phyloP scores from a whole-genome alignment of 2,888 invertebrate species.

The Drosophila greeni region DNA sequence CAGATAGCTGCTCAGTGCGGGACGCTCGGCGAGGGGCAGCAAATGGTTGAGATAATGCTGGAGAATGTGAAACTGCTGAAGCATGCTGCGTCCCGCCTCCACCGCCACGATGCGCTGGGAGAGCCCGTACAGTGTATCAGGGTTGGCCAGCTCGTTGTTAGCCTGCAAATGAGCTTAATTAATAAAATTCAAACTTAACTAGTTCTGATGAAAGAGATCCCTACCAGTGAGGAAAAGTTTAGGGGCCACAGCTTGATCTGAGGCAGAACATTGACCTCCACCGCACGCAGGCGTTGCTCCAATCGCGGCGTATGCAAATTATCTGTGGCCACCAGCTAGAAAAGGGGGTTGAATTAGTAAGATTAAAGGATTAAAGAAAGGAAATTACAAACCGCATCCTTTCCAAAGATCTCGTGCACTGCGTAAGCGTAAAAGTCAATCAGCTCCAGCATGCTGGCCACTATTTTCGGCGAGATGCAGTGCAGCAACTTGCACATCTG shows the following conservation, averaged over 20 bases:
- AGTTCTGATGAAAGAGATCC: fast-evolving
- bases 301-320: constrained; percentile 82
- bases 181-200: no score
- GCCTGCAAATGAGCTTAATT: constrained; percentile 67
- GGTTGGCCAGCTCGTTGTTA: constrained; percentile 83
- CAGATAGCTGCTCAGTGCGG: constrained; percentile 85
- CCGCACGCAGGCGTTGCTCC: constrained; percentile 86
- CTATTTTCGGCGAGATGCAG: constrained; percentile 93
- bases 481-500: constrained; percentile 94
- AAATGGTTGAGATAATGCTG: constrained; percentile 91
- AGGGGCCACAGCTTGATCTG: constrained; percentile 78
- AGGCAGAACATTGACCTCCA: constrained; percentile 84
- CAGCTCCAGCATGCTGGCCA: constrained; percentile 93
- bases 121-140: constrained; percentile 89
- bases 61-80: constrained; percentile 90
- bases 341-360: neutral
- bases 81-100: constrained; percentile 94
- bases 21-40: constrained; percentile 85
- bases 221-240: constrained; percentile 78
- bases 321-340: constrained; percentile 80
- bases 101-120: constrained; percentile 93
- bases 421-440: constrained; percentile 96
- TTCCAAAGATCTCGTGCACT: constrained; percentile 91
- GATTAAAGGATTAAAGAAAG: neutral
- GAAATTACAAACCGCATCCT: constrained; percentile 82